Percentiles rank a stretch among this genome's conserved stretches.
Evolutionary conservation across 2,113 vertebrate species (phyloP).

Genomic region (Boulengeromyrus knoepffleri): DNA sequence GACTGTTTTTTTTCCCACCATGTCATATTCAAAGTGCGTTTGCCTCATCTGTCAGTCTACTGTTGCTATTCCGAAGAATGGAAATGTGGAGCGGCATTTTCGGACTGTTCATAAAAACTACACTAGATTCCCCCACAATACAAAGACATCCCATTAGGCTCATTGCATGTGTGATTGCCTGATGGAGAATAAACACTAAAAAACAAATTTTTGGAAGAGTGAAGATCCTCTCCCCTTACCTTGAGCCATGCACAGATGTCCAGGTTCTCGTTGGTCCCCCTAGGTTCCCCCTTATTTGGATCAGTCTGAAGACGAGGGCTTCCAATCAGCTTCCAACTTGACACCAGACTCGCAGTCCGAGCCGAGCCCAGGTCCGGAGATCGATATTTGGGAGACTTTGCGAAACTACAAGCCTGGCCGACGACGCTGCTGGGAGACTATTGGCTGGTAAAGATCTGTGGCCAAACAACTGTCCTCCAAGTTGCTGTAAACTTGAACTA

Average conservation of each 20-base stretch:
- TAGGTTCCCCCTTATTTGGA: slow-evolving; percentile 85
- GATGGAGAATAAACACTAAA: not conserved
- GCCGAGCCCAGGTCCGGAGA: slow-evolving; percentile 71
- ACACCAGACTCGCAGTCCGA: slow-evolving; percentile 97
- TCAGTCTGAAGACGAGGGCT: slow-evolving; percentile 94
- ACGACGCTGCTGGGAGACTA: slow-evolving; percentile 85
- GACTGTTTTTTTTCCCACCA: too few species aligned
- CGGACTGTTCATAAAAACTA: too few species aligned
- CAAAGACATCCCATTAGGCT: too few species aligned
- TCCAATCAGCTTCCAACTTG: slow-evolving; percentile 91
- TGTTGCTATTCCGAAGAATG: too few species aligned
- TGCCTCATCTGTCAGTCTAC: too few species aligned
- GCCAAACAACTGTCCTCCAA: not conserved
- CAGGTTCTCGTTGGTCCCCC: not conserved
- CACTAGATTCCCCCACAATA: too few species aligned
- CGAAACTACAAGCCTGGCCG: slow-evolving; percentile 75
- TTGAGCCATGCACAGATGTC: not conserved
- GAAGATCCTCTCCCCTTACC: not conserved
- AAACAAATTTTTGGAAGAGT: not conserved
- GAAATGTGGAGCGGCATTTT: too few species aligned
- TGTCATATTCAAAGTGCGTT: too few species aligned
- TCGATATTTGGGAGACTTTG: slow-evolving; percentile 85
- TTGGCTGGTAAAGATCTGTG: slow-evolving; percentile 75
- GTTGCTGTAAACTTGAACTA: not conserved
- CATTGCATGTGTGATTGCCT: not conserved